Percentiles rank a stretch among this genome's conserved stretches.
Evolutionary conservation across 2,113 vertebrate species (phyloP).

Genomic region (Callipepla squamata): DNA sequence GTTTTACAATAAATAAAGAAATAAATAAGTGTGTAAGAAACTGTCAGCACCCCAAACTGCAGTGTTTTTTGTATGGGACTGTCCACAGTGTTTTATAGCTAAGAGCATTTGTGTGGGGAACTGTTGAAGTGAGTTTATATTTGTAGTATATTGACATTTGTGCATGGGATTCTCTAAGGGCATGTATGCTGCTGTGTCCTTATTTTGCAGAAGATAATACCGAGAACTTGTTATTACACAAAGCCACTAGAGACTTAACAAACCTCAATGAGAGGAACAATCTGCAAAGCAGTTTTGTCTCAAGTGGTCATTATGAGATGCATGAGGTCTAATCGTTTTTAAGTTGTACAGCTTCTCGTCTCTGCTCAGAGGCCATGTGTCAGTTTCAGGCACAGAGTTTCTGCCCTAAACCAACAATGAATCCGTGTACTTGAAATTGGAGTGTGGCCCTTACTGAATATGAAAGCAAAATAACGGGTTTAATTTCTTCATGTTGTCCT

Average conservation of each 20-base stretch:
- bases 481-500: background rate
- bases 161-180: background rate
- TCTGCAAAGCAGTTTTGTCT: background rate
- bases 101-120: background rate
- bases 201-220: background rate
- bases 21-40: constrained; percentile 6
- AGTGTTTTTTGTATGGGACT: constrained; percentile 9
- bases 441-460: background rate
- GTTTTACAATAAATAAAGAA: background rate
- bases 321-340: background rate
- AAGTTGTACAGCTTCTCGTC: background rate
- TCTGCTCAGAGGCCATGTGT: background rate
- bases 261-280: background rate
- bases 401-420: background rate
- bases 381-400: background rate
- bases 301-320: background rate
- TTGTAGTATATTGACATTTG: background rate
- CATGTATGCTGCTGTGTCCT: background rate
- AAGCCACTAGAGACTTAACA: background rate
- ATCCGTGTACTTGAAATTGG: background rate
- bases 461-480: background rate
- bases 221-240: background rate
- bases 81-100: background rate
- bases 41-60: background rate
- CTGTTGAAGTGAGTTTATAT: background rate